Evolutionary conservation across 2,113 vertebrate genomes (phyloP), one percentile per base, ranked within the genome.

Genomic region (Oryzias celebensis): DNA sequence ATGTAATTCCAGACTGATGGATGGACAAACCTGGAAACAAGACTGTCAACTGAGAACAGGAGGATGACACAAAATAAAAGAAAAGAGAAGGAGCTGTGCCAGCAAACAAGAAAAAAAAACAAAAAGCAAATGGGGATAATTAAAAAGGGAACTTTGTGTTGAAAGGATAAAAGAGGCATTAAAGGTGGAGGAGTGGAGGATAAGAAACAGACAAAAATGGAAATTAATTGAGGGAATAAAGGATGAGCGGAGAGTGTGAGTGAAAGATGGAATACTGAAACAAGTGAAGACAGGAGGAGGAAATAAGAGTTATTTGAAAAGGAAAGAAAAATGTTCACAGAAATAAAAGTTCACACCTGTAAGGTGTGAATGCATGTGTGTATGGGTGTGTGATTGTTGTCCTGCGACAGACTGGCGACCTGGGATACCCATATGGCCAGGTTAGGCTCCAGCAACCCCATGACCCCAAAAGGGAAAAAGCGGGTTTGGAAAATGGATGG

Each of bases 191-290:
- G 26, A 5, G 48, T n/a, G 72, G 60, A 65, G 85, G 78, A 84
- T 85, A 75, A 85, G 73, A 65, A 80, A 83, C 62, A 68, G 78
- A 77, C 77, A 74, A 73, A 74, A 85, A 85, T 82, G 83, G 74
- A 84, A 88, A 81, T 48, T 65, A 81, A 82, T 65, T 65, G 81
- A 82, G 54, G 63, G 68, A 80, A 67, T 74, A 85, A 84, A 75
- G 70, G 62, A 62, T 61, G 77, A 75, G 75, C 72, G 78, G 67
- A 78, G 48, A 74, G 56, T 55, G 46, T 55, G 59, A 45, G 60
- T 78, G 73, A 17, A 52, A 79, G 73, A 61, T 58, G 44, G 66
- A 71, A 52, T 41, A 55, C 65, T 50, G 79, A 84, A 87, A 81
- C 81, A 86, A 75, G 82, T 86, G 73, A 86, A 65, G 68, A 82